phyloP scores from a whole-genome alignment of 1,140 invertebrate genomes.

The Stenopsyche tienmushanensis region DNA sequence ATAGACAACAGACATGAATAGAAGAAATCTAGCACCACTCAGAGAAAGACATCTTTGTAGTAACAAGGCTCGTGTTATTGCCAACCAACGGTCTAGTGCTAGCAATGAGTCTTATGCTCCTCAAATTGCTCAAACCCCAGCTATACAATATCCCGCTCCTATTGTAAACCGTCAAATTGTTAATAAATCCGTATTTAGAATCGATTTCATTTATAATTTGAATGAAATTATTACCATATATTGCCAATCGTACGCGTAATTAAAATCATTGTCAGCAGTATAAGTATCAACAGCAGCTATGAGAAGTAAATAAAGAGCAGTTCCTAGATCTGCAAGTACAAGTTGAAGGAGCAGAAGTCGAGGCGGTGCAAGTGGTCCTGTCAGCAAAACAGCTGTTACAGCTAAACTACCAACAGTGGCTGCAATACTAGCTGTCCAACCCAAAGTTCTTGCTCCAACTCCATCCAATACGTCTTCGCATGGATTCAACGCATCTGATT shows the following conservation, averaged over 20 bases:
- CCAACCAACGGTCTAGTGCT: constrained; percentile 85
- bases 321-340: constrained; percentile 81
- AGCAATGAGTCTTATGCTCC: constrained; percentile 84
- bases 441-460: constrained; percentile 70
- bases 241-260: constrained; percentile 89
- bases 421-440: constrained; percentile 74
- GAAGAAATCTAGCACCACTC: constrained; percentile 23
- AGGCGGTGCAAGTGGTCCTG: constrained; percentile 46
- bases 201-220: no score
- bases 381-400: constrained; percentile 74
- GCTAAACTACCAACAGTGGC: constrained; percentile 78
- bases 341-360: constrained; percentile 75
- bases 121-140: constrained; percentile 86
- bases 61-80: constrained; percentile 82
- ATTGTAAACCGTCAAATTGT: no score
- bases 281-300: constrained; percentile 79
- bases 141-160: constrained; percentile 76
- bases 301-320: constrained; percentile 82
- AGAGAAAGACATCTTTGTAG: constrained; percentile 59
- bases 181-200: no score
- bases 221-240: no score
- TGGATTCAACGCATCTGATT: constrained; percentile 84
- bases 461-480: constrained; percentile 91
- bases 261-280: constrained; percentile 84
- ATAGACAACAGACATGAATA: constrained; percentile 62